Evolutionary conservation across 2,113 vertebrate species (phyloP).

Genomic region (Indicator indicator): DNA sequence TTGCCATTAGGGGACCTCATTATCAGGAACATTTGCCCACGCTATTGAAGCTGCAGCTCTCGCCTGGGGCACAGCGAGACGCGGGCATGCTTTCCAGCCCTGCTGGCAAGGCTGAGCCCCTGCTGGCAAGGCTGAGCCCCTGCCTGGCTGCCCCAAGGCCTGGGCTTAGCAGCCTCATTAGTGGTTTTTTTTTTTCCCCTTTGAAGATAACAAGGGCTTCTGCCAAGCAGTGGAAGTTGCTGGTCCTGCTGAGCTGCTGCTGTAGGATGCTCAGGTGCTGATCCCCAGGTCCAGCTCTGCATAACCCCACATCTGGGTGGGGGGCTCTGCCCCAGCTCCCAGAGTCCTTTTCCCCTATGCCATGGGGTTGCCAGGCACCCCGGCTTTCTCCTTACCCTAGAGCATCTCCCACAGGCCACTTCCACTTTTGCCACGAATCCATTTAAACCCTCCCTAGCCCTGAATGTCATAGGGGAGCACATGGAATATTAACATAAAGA

Average conservation of each 20-base stretch:
- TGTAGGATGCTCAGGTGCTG: rapidly evolving
- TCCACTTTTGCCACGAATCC: not conserved
- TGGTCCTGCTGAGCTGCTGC: rapidly evolving
- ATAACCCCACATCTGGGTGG: rapidly evolving
- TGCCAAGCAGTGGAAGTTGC: not conserved
- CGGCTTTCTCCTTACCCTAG: rapidly evolving
- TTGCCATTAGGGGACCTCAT: not conserved
- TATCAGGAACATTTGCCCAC: not conserved
- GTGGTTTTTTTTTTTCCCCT: not conserved
- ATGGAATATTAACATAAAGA: not conserved
- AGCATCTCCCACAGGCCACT: not conserved
- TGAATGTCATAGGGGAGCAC: rapidly evolving
- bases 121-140: not conserved
- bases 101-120: rapidly evolving
- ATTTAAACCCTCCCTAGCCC: not conserved
- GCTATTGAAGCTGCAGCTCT: slow-evolving; percentile 14
- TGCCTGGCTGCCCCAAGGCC: not conserved
- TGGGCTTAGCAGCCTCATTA: slow-evolving; percentile 57
- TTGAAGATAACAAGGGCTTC: slow-evolving; percentile 8
- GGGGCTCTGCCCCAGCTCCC: rapidly evolving
- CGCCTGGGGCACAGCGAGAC: not conserved
- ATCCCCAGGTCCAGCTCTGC: not conserved
- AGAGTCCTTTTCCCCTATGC: rapidly evolving
- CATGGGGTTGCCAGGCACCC: not conserved
- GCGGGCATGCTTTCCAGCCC: not conserved